Percentiles rank a stretch among this genome's conserved stretches.
Conservation (phyloP, 2,888 invertebrate species). For the Ennomos quercinarius region DNA sequence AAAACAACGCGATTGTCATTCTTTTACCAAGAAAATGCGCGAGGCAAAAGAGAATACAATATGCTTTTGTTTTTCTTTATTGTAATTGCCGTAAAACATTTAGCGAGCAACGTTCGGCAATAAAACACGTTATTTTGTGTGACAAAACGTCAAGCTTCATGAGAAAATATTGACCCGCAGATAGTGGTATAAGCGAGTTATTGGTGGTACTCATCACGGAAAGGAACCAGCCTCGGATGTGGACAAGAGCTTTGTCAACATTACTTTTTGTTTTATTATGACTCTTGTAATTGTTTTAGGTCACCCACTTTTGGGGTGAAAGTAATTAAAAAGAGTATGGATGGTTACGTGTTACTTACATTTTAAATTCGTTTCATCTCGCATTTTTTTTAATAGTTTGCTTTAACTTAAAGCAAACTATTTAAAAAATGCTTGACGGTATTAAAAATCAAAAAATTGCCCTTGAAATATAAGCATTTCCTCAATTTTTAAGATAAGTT, state of each 20-base stretch:
- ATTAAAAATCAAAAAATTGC: no score
- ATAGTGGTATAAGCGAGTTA: conserved; percentile 82
- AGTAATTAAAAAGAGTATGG: conserved; percentile 28
- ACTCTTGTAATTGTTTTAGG: conserved; percentile 26
- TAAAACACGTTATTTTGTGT: conserved; percentile 85
- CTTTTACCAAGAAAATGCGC: conserved; percentile 74
- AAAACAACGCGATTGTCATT: conserved; percentile 74
- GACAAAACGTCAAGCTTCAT: conserved; percentile 83
- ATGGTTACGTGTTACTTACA: conserved; percentile 1
- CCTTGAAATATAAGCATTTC: no score
- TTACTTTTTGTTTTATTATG: conserved; percentile 48
- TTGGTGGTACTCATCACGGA: conserved; percentile 62
- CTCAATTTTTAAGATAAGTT: no score
- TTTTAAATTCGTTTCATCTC: no score
- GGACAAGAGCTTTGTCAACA: conserved; percentile 39
- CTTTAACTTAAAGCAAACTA: no score
- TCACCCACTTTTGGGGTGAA: conserved; percentile 29
- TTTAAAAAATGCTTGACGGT: no score
- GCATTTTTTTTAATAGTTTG: no score
- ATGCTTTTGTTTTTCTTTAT: conserved; percentile 84
- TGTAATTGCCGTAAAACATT: conserved; percentile 84
- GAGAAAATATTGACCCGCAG: conserved; percentile 85
- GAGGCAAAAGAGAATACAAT: conserved; percentile 72
- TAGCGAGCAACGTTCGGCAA: conserved; percentile 72
- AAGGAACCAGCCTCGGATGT: conserved; percentile 56